Evolutionary conservation across 2,113 vertebrate genomes (phyloP).

Genomic region (Peromyscus polionotus): DNA sequence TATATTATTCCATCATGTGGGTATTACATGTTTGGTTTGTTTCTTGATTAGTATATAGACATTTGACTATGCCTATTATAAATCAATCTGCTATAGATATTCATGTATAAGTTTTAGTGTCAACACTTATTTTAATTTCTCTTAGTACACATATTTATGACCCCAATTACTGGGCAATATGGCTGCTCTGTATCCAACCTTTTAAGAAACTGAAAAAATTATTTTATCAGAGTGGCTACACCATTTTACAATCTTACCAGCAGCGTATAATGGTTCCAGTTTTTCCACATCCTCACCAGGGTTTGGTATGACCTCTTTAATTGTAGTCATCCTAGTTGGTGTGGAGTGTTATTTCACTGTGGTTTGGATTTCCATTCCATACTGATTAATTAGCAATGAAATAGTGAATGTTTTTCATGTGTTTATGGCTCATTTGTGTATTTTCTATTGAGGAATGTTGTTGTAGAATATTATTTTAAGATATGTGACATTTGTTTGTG

Average conservation of each 20-base stretch:
- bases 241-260: not conserved
- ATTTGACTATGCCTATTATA: not conserved
- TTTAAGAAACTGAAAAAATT: not conserved
- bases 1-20: not conserved
- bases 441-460: not conserved
- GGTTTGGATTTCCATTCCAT: not conserved
- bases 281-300: not conserved
- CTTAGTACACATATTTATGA: not conserved
- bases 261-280: not conserved
- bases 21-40: not conserved
- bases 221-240: not conserved
- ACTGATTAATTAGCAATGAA: not conserved
- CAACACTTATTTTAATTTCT: not conserved
- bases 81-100: not conserved
- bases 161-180: not conserved
- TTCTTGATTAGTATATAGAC: not conserved
- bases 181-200: not conserved
- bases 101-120: not conserved
- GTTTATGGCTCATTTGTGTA: not conserved
- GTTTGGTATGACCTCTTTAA: not conserved
- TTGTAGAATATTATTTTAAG: too few relatives aligned
- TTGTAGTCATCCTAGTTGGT: not conserved
- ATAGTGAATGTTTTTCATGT: not conserved
- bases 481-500: too few relatives aligned
- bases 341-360: not conserved